Conservation (phyloP, 2,797 vertebrate species). For the Artibeus jamaicensis region DNA sequence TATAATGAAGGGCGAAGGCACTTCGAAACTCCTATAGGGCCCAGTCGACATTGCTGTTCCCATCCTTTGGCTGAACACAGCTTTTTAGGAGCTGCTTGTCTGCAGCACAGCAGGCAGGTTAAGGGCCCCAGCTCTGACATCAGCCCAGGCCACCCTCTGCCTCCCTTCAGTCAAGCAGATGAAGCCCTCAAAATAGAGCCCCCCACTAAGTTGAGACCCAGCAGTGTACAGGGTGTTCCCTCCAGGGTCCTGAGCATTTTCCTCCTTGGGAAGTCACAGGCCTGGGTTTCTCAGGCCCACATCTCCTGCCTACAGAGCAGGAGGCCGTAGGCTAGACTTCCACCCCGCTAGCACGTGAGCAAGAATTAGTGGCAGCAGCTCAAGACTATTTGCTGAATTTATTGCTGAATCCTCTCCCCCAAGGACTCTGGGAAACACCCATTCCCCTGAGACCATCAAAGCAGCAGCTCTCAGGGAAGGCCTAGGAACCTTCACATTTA, state of each 20-base stretch:
- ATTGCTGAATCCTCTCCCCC: neutral
- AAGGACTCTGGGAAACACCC: neutral
- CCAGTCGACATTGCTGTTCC: neutral
- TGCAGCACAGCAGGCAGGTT: neutral
- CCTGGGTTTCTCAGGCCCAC: neutral
- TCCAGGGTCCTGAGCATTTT: neutral
- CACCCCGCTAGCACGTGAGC: neutral
- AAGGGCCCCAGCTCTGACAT: neutral
- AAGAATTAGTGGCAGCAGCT: neutral
- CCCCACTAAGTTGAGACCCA: neutral
- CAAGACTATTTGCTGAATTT: neutral
- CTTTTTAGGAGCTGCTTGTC: neutral
- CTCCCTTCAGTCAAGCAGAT: neutral
- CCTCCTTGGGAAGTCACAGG: neutral
- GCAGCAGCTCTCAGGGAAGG: neutral
- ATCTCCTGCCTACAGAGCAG: neutral
- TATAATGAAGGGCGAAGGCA: neutral
- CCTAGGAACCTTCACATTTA: neutral
- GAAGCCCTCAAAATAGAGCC: neutral
- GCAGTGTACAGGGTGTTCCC: neutral
- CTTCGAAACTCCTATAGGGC: neutral
- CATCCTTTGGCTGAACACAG: neutral
- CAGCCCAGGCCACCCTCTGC: neutral
- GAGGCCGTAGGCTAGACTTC: neutral
- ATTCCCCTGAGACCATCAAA: neutral